Evolutionary conservation across 2,797 vertebrate species (phyloP).

Genomic region (Sebastes oblongus): DNA sequence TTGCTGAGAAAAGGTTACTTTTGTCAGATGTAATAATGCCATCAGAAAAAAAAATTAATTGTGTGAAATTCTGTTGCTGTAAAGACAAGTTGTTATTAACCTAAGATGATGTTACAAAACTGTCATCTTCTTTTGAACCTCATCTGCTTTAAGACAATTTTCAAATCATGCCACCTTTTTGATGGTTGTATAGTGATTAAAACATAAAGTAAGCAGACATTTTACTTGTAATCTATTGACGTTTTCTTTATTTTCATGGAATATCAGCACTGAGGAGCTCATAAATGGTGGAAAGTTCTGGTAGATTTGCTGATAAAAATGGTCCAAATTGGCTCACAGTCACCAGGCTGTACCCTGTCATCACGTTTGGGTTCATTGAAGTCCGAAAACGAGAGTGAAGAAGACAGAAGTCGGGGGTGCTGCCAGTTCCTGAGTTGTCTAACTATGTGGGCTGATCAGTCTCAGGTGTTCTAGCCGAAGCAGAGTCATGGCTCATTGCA

Average conservation of each 20-base stretch:
- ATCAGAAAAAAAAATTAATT: neutral
- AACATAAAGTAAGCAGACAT: neutral
- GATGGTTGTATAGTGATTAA: neutral
- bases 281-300: neutral
- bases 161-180: constrained; percentile 1
- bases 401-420: neutral
- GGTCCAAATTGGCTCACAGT: constrained; percentile 15
- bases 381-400: constrained; percentile 9
- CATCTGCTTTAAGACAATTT: neutral
- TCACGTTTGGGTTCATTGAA: constrained; percentile 6
- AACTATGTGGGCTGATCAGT: constrained; percentile 27
- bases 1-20: neutral
- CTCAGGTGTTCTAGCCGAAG: constrained; percentile 23
- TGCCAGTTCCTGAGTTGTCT: constrained; percentile 22
- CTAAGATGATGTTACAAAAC: neutral
- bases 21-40: neutral
- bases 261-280: neutral
- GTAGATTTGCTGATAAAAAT: constrained; percentile 30
- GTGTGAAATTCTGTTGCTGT: neutral
- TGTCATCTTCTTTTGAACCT: neutral
- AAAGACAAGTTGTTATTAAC: neutral
- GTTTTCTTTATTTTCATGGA: neutral
- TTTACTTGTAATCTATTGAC: neutral
- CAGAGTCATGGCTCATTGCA: constrained; percentile 29
- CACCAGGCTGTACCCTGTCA: constrained; percentile 3